Conservation (phyloP, 37 sponge, comb jelly and placozoan genomes). For the Trichoplax adhaerens region DNA sequence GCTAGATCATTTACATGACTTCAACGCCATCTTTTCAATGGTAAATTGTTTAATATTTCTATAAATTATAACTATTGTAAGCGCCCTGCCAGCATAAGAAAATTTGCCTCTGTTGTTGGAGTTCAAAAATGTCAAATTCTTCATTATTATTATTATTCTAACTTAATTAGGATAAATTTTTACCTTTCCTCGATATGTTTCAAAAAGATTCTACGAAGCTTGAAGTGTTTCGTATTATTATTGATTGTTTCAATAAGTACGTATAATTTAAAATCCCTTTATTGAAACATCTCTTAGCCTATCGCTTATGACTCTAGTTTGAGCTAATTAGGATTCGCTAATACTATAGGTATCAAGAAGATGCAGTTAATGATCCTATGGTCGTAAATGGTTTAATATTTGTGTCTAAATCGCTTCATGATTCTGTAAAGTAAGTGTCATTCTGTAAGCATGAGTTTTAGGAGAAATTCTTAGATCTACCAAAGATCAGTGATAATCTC, state of each 20-base stretch:
- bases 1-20: slow-evolving; percentile 60
- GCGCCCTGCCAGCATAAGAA: background rate
- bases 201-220: slow-evolving; percentile 90
- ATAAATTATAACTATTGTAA: background rate
- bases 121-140: too few species aligned
- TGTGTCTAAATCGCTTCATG: slow-evolving; percentile 72
- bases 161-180: slow-evolving; percentile 60
- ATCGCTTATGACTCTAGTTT: background rate
- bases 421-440: slow-evolving; percentile 74
- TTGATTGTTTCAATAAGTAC: slow-evolving; percentile 38
- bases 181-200: slow-evolving; percentile 85
- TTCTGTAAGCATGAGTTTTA: background rate
- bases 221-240: slow-evolving; percentile 65
- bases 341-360: slow-evolving; percentile 29
- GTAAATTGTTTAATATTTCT: slow-evolving; percentile 17
- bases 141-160: background rate
- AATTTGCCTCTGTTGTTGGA: too few species aligned
- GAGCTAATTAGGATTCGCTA: background rate
- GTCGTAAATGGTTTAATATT: slow-evolving; percentile 81
- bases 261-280: background rate
- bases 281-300: background rate
- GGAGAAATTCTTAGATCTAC: too few species aligned
- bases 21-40: slow-evolving; percentile 64
- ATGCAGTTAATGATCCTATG: slow-evolving; percentile 61
- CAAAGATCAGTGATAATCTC: background rate